Conservation (phyloP, 2,797 vertebrate genomes). For the Margarornis squamiger region DNA sequence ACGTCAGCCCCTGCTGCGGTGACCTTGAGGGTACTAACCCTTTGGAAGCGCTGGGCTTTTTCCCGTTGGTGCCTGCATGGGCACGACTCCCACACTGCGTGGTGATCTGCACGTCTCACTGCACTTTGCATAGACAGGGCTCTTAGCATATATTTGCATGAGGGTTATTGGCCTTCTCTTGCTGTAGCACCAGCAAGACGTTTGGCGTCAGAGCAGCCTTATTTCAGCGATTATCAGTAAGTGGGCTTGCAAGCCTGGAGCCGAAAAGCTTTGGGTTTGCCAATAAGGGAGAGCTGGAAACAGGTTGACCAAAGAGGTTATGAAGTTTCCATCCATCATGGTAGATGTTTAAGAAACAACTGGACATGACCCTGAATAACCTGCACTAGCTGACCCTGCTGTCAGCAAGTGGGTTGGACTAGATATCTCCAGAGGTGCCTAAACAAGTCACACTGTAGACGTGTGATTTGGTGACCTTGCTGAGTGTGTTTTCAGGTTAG, state of each 20-base stretch:
- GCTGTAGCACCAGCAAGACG: not conserved
- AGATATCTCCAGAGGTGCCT: not conserved
- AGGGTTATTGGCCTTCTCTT: not conserved
- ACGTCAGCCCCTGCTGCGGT: constrained; percentile 44
- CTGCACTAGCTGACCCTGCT: not conserved
- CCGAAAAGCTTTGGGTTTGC: not conserved
- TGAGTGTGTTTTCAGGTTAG: not conserved
- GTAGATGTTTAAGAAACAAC: not conserved
- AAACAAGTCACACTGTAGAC: accelerated
- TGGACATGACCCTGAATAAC: not conserved
- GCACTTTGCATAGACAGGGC: not conserved
- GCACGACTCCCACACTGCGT: not conserved
- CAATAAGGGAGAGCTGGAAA: not conserved
- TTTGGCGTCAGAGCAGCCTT: not conserved
- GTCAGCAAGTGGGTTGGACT: not conserved
- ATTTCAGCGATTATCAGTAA: not conserved
- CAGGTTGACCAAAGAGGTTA: not conserved
- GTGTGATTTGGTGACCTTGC: not conserved
- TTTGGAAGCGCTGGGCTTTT: not conserved
- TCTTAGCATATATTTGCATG: not conserved
- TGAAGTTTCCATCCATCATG: not conserved
- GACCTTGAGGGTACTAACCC: constrained; percentile 57
- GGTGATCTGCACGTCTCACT: constrained; percentile 17
- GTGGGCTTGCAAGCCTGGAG: not conserved
- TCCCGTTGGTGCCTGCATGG: not conserved